Evolutionary conservation across 2,888 invertebrate genomes (phyloP), one percentile per base, ranked within the genome.

Genomic region (Seira ritae): DNA sequence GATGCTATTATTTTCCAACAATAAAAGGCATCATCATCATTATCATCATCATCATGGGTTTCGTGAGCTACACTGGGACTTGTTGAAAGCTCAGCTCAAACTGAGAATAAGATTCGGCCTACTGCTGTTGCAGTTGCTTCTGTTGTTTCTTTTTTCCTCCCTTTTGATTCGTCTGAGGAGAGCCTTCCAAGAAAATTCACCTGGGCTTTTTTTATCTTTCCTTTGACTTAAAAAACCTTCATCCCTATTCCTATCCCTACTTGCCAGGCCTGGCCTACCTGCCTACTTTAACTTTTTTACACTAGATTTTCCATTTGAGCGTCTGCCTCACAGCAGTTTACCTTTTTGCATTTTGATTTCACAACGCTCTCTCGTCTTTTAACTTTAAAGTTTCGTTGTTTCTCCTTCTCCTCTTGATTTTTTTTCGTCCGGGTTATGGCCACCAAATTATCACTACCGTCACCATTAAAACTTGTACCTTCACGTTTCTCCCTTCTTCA

Each of bases 101-200:
- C 75, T 81, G 81, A 81, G 81, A 81, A 75, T 81, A 77, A 69
- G 81, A 81, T 81, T 74, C 66, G 81, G 76, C 81, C 81, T 82
- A 82, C 81, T 82, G 81, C 76, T 82, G 81, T 72, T 82, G 81
- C 76, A 70, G 76, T 82, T 82, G 81, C 81, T 82, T 82, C 81
- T 82, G 81, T 82, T 76, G 76, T 72, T 82, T 8, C 15, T 12
- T n/a, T n/a, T 31, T 31, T 31, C 2, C 31, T 31, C 31, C 31
- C 31, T 31, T 31, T 31, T 31, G 3, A 31, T 2, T 31, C 31
- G n/a, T n/a, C 8, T 31, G 31, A 31, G 31, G 8, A 50, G 50
- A 50, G 76, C 50, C 76, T 74, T 82, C 74, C 72, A 67, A 71
- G 70, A 76, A 74, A 72, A 76, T 24, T 69, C 55, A 46, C 50